These are phyloP conservation scores for Drosophila paracracens DNA, from an alignment of 2,888 invertebrate species.

Conservation along the genomic window DNA sequence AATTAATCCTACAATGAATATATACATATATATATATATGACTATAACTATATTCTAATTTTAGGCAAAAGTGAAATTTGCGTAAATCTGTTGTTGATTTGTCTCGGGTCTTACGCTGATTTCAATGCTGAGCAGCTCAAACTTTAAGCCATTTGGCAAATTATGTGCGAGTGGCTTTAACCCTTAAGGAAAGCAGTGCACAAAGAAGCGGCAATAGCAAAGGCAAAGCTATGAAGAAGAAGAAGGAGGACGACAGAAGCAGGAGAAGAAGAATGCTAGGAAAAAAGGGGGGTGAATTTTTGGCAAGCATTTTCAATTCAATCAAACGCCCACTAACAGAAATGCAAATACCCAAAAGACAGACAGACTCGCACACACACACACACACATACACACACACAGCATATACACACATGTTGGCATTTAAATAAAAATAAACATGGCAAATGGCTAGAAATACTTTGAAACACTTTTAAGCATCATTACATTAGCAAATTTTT, in stretches of 20 bases:
- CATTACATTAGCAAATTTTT: constrained; percentile 78
- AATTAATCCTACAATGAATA: neutral
- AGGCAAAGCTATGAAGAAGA: constrained; percentile 12
- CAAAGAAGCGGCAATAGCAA: constrained; percentile 31
- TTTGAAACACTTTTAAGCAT: constrained; percentile 82
- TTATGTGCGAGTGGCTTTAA: constrained; percentile 68
- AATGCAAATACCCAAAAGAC: constrained; percentile 54
- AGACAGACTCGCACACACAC: constrained; percentile 24
- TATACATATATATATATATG: too few species aligned
- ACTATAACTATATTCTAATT: constrained; percentile 27
- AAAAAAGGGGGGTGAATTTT: constrained; percentile 42
- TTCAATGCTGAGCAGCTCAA: constrained; percentile 31
- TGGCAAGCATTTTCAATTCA: constrained; percentile 79
- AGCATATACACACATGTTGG: constrained; percentile 57
- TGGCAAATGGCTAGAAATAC: constrained; percentile 71
- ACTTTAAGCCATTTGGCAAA: constrained; percentile 76
- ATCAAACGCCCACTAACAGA: constrained; percentile 73
- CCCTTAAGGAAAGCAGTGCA: constrained; percentile 60
- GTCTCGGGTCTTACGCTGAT: constrained; percentile 17
- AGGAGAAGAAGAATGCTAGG: neutral
- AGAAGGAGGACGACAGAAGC: constrained; percentile 11
- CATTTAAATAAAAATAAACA: constrained; percentile 81
- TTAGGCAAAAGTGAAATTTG: constrained; percentile 20
- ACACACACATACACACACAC: constrained; percentile 7
- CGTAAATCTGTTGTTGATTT: constrained; percentile 36